Base-by-base conservation (phyloP, 1,140 invertebrate species). In the Temnothorax curvispinosus region DNA sequence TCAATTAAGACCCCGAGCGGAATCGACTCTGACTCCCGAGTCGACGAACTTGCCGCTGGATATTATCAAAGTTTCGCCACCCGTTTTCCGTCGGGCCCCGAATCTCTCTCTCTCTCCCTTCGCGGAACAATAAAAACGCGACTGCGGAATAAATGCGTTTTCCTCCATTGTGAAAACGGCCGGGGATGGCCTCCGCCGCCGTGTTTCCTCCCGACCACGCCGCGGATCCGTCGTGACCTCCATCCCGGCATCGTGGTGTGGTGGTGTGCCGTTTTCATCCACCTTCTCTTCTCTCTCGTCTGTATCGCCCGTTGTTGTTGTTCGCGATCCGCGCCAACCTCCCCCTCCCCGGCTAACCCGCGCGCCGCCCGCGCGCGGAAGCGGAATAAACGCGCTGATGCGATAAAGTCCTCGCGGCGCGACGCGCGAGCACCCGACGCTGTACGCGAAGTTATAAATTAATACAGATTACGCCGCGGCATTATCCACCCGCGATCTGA, bases 41-140 rank as follows among this genome's bases (percentile, higher is more conserved):
- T 67, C 65, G 82, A 67, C 69, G 65, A 88, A 89, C 84, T 88
- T 87, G 77, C 85, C 78, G 62, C 44, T 85, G 86, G 90, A 93
- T 94, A 92, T 93, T 93, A 94, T 93, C 88, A 92, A 93, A 92
- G 89, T 93, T 94, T 93, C 75, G 85, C 71, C 77, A 35, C 47
- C 67, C 65, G 71, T 72, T 80, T 77, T 47, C 84, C 84, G 41
- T 67, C 58, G 62, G 50, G 13, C 47, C 18, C 15, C 60, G 38
- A 62, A 62, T 65, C n/a, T 11, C 52, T n/a, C 27, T 27, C 32
- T 7, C 52, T n/a, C 27, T 11, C 15, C 52, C 27, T 44, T 58
- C 35, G 67, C 64, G 78, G 76, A 52, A 91, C 80, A 91, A 92
- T 92, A 92, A 92, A 92, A 92, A 92, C 86, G 85, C 82, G 81